Evolutionary conservation across 2,113 vertebrate species (phyloP).

Genomic region (Larimichthys crocea): DNA sequence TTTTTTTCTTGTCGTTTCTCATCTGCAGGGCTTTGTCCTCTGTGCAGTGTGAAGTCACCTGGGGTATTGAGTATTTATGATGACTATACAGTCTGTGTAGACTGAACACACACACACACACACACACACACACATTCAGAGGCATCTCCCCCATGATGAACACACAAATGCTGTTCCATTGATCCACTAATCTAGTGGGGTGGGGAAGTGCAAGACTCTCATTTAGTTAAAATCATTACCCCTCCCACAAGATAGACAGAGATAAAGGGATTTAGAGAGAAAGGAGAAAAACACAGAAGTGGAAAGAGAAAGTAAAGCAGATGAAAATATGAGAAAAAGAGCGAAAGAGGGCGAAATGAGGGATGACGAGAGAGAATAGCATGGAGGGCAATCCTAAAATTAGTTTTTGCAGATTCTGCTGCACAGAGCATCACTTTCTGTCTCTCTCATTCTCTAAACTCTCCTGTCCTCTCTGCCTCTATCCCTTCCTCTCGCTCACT

Average conservation of each 20-base stretch:
- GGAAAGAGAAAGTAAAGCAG: neutral
- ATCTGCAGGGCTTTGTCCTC: slow-evolving; percentile 40
- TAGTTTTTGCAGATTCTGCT: slow-evolving; percentile 31
- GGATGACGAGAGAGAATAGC: neutral
- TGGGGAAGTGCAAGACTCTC: slow-evolving; percentile 67
- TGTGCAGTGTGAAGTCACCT: slow-evolving; percentile 22
- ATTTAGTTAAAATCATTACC: slow-evolving; percentile 76
- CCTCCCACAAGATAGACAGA: slow-evolving; percentile 58
- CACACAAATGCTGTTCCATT: slow-evolving; percentile 64
- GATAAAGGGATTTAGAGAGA: slow-evolving; percentile 48
- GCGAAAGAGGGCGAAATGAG: neutral
- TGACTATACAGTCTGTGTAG: slow-evolving; percentile 47
- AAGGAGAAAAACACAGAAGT: slow-evolving; percentile 17
- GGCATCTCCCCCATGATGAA: slow-evolving; percentile 18
- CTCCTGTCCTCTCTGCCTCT: slow-evolving; percentile 13
- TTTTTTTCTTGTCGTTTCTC: slow-evolving; percentile 42
- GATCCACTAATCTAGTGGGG: slow-evolving; percentile 71
- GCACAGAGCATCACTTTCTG: slow-evolving; percentile 14
- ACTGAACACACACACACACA: slow-evolving; percentile 4
- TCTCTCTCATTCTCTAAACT: slow-evolving; percentile 12
- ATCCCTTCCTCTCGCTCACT: slow-evolving; percentile 9
- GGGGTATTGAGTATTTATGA: slow-evolving; percentile 49
- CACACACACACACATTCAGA: slow-evolving; percentile 27
- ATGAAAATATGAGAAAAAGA: neutral
- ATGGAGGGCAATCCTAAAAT: slow-evolving; percentile 7